phyloP scores from a whole-genome alignment of 2,113 vertebrate species.

The Thunnus maccoyii region DNA sequence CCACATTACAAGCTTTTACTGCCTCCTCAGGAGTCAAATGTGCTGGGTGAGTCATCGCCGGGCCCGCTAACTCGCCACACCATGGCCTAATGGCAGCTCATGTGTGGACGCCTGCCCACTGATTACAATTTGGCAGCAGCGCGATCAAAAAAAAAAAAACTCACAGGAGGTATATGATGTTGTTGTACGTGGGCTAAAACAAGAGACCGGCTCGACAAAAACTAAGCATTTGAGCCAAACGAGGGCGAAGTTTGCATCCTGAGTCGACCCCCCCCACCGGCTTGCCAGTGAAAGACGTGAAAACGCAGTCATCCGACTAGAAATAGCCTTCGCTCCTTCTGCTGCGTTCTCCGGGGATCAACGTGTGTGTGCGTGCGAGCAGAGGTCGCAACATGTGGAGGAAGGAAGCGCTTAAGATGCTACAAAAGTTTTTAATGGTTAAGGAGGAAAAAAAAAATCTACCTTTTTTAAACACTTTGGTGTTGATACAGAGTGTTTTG shows the following conservation, averaged over 20 bases:
- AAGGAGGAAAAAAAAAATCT: background rate
- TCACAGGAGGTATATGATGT: conserved; percentile 56
- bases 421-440: background rate
- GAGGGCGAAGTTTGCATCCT: conserved; percentile 37
- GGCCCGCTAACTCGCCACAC: conserved; percentile 41
- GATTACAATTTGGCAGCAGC: conserved; percentile 64
- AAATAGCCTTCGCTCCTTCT: conserved; percentile 39
- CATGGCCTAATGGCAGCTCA: conserved; percentile 62
- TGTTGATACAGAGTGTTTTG: no score
- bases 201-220: conserved; percentile 26
- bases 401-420: background rate
- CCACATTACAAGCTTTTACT: conserved; percentile 79
- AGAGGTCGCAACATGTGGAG: conserved; percentile 52
- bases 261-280: conserved; percentile 44
- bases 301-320: background rate
- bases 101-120: conserved; percentile 72
- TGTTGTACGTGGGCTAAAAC: conserved; percentile 64
- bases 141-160: conserved; percentile 32
- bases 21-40: conserved; percentile 70
- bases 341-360: conserved; percentile 56
- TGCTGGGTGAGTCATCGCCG: conserved; percentile 72
- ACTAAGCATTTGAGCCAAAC: conserved; percentile 39
- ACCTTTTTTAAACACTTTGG: conserved; percentile 1
- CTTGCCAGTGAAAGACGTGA: background rate
- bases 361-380: background rate